Percentiles rank a stretch among this genome's conserved stretches.
Evolutionary conservation across 1,140 invertebrate species (phyloP).

Genomic region (Macrocentrus cingulum): DNA sequence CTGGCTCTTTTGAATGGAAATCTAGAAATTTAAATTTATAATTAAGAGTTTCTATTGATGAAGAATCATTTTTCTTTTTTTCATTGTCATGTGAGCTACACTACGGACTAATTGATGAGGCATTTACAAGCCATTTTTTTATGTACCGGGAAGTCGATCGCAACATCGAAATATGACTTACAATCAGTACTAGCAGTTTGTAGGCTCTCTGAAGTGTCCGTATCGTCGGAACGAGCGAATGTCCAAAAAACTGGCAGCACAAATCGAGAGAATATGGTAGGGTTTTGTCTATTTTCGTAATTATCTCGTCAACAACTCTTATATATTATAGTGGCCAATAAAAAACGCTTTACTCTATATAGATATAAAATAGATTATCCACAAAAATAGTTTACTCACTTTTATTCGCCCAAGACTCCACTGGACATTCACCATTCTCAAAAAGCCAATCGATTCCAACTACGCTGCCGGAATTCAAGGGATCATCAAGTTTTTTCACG

Average conservation of each 20-base stretch:
- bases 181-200: slow-evolving; percentile 56
- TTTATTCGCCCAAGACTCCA: slow-evolving; percentile 56
- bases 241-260: slow-evolving; percentile 57
- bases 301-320: too few relatives aligned
- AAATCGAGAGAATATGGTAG: slow-evolving; percentile 42
- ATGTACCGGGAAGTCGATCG: neutral
- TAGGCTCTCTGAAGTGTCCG: slow-evolving; percentile 56
- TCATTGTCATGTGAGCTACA: neutral
- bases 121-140: neutral
- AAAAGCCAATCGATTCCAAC: slow-evolving; percentile 62
- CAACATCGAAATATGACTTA: slow-evolving; percentile 40
- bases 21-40: slow-evolving; percentile 36
- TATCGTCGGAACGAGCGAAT: slow-evolving; percentile 57
- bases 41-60: neutral
- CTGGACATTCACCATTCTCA: slow-evolving; percentile 52
- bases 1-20: slow-evolving; percentile 54
- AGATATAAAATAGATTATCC: neutral
- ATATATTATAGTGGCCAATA: neutral
- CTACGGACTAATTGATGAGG: neutral
- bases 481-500: slow-evolving; percentile 46
- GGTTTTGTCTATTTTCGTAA: slow-evolving; percentile 10
- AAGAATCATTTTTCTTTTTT: neutral
- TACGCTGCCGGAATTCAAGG: slow-evolving; percentile 47
- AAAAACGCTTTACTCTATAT: neutral
- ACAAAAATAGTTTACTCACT: slow-evolving; percentile 40